These are phyloP conservation scores for Sebastes schlegelii DNA, from an alignment of 2,113 vertebrate genomes.

Conservation along the genomic window DNA sequence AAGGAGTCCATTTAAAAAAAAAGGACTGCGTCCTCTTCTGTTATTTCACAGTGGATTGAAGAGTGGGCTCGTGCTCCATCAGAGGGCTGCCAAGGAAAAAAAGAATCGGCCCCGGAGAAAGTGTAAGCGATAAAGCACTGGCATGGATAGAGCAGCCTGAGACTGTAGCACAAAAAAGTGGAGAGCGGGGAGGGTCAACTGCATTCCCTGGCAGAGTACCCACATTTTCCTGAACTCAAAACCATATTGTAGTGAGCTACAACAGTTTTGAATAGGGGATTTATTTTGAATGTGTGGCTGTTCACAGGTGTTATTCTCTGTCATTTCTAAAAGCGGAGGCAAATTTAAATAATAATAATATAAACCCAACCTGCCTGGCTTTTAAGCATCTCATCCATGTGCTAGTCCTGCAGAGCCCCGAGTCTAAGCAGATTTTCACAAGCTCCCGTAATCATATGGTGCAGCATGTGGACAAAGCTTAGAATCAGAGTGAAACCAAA, in stretches of 20 bases:
- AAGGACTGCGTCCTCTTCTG: conserved; percentile 33
- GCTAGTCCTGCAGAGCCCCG: conserved; percentile 6
- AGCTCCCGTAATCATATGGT: conserved; percentile 21
- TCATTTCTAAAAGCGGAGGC: conserved; percentile 41
- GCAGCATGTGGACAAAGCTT: conserved; percentile 30
- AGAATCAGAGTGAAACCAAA: conserved; percentile 6
- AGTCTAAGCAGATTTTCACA: conserved; percentile 43
- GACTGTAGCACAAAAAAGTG: conserved; percentile 19
- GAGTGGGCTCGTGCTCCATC: conserved; percentile 37
- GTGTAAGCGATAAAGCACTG: conserved; percentile 38
- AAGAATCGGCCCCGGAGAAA: conserved; percentile 28
- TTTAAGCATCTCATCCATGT: conserved; percentile 33
- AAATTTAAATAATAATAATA: conserved; percentile 28
- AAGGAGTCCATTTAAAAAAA: conserved; percentile 49
- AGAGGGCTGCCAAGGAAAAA: conserved; percentile 23
- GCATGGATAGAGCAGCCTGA: conserved; percentile 27
- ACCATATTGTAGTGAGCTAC: conserved; percentile 7
- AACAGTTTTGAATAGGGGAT: conserved; percentile 25
- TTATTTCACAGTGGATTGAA: conserved; percentile 56
- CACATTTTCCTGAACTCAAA: conserved; percentile 4
- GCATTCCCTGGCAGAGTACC: conserved; percentile 18
- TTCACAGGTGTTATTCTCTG: conserved; percentile 45
- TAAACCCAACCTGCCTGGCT: conserved; percentile 1
- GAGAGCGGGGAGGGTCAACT: conserved; percentile 14
- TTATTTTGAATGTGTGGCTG: conserved; percentile 27